Percentiles rank a stretch among this genome's conserved stretches.
Conservation (phyloP, 2,888 invertebrate species). For the Chydorus sphaericus region DNA sequence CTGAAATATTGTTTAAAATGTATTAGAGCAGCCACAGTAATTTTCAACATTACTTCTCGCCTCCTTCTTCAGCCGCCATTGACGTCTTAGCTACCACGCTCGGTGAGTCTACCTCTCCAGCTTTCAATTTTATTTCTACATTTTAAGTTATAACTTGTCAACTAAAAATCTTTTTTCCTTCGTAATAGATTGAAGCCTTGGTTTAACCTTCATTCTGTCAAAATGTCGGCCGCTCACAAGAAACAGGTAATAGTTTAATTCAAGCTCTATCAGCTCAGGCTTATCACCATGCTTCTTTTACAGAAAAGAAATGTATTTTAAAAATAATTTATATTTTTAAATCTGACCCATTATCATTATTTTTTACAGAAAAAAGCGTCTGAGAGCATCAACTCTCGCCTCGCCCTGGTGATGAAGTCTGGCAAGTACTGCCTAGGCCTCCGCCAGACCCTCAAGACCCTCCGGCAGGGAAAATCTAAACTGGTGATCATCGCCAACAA, state of each 20-base stretch:
- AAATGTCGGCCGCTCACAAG: constrained; percentile 67
- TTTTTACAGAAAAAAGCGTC: constrained; percentile 84
- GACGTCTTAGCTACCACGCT: too few species aligned
- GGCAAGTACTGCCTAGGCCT: constrained; percentile 96
- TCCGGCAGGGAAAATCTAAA: constrained; percentile 92
- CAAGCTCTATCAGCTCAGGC: neutral
- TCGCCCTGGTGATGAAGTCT: constrained; percentile 98
- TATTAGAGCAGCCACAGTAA: too few species aligned
- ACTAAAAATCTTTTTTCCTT: too few species aligned
- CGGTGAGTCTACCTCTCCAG: too few species aligned
- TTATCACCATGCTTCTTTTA: neutral
- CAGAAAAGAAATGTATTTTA: too few species aligned
- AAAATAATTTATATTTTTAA: neutral
- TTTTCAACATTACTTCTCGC: too few species aligned
- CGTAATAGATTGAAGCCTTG: too few species aligned
- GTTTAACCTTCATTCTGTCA: too few species aligned
- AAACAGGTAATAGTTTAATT: constrained; percentile 47
- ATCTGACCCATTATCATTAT: constrained; percentile 13
- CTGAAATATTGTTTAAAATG: too few species aligned
- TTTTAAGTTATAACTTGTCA: too few species aligned
- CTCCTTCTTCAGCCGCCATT: too few species aligned
- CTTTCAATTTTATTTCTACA: too few species aligned
- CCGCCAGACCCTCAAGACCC: constrained; percentile 92
- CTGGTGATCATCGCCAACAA: constrained; percentile 98
- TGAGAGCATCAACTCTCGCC: constrained; percentile 95